Percentiles rank a stretch among this genome's conserved stretches.
phyloP scores from a whole-genome alignment of 1,140 invertebrate species.

The Dendroctonus valens region DNA sequence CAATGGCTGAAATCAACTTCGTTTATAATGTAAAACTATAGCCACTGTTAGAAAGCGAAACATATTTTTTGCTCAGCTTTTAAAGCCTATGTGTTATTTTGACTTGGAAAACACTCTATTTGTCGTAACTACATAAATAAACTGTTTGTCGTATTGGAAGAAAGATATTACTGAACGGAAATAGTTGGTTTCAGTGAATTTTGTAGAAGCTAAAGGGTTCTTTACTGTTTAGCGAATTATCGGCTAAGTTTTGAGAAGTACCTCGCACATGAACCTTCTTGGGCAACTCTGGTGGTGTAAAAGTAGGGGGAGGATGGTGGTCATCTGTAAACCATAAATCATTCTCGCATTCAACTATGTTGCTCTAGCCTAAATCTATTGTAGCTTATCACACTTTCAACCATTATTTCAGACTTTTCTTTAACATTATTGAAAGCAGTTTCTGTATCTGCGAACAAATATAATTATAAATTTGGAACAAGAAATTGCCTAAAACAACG shows the following conservation, averaged over 20 bases:
- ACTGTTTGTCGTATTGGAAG: neutral
- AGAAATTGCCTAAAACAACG: neutral
- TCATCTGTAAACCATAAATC: conserved; percentile 86
- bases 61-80: too few species aligned
- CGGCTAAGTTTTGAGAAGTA: conserved; percentile 53
- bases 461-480: neutral
- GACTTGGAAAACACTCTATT: too few species aligned
- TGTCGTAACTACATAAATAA: too few species aligned
- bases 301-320: conserved; percentile 89
- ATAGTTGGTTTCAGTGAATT: conserved; percentile 5
- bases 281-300: conserved; percentile 94
- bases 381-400: too few species aligned
- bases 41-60: too few species aligned
- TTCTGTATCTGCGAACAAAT: neutral
- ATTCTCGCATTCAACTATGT: conserved; percentile 47
- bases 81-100: too few species aligned
- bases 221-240: conserved; percentile 12
- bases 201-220: conserved; percentile 8
- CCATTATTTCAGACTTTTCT: too few species aligned
- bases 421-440: neutral
- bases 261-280: conserved; percentile 95
- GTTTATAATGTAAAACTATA: too few species aligned
- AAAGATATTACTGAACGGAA: conserved; percentile 24
- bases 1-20: too few species aligned
- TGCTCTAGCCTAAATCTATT: conserved; percentile 23